Evolutionary conservation across 2,888 invertebrate genomes (phyloP).

Genomic region (Drosophila bunnanda): DNA sequence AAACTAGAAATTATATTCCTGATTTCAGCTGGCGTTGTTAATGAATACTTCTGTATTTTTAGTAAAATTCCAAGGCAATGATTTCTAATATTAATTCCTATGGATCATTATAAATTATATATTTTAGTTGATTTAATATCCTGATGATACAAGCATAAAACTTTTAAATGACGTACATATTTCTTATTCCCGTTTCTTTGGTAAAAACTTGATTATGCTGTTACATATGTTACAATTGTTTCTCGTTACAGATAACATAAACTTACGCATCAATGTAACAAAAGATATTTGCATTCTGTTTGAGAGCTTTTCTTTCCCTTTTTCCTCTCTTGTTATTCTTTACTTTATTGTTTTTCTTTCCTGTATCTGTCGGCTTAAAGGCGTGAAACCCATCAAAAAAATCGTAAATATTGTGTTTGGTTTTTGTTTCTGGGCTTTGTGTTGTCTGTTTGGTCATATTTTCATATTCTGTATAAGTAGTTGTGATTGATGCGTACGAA

Average conservation of each 20-base stretch:
- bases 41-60: not conserved
- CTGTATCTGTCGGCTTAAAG: slow-evolving; percentile 75
- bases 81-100: not conserved
- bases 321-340: slow-evolving; percentile 7
- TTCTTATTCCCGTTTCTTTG: not conserved
- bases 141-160: too few relatives aligned
- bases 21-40: too few relatives aligned
- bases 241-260: slow-evolving; percentile 6
- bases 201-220: not conserved
- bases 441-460: slow-evolving; percentile 55
- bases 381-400: slow-evolving; percentile 73
- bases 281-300: slow-evolving; percentile 44
- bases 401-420: slow-evolving; percentile 72
- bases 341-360: slow-evolving; percentile 23
- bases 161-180: not conserved
- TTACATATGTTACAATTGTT: slow-evolving; percentile 5
- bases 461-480: slow-evolving; percentile 74
- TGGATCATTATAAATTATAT: too few relatives aligned
- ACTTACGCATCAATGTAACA: slow-evolving; percentile 47
- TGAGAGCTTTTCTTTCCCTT: slow-evolving; percentile 63
- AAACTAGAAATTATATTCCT: not conserved
- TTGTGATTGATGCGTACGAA: slow-evolving; percentile 72
- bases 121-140: not conserved
- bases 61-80: not conserved
- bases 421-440: slow-evolving; percentile 42